These are phyloP conservation scores for Anneissia japonica DNA, from an alignment of 35 echinoderm and acorn worm species.

Conservation along the genomic window DNA sequence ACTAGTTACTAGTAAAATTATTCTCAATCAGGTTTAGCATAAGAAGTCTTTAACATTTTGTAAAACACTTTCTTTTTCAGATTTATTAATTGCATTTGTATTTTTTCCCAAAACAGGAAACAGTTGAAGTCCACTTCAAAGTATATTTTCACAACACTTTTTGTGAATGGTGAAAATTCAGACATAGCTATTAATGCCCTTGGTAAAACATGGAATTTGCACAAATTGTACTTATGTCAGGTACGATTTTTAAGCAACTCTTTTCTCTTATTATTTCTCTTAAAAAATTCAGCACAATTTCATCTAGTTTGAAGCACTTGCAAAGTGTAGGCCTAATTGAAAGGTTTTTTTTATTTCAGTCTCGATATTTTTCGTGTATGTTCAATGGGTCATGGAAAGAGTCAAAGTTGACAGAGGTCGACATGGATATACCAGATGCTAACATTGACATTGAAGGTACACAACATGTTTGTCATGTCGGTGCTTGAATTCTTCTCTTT, in stretches of 20 bases:
- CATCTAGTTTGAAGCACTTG: too few relatives aligned
- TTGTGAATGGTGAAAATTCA: slow-evolving; percentile 90
- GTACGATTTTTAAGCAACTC: slow-evolving; percentile 12
- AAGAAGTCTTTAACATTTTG: too few relatives aligned
- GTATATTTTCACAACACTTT: slow-evolving; percentile 89
- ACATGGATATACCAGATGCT: slow-evolving; percentile 66
- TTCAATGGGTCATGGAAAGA: slow-evolving; percentile 99
- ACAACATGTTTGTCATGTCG: too few relatives aligned
- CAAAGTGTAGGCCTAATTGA: too few relatives aligned
- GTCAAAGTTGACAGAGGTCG: slow-evolving; percentile 66
- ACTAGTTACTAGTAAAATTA: too few relatives aligned
- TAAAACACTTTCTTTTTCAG: neutral
- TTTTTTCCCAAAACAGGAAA: slow-evolving; percentile 44
- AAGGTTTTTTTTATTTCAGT: slow-evolving; percentile 46
- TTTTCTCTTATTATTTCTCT: slow-evolving; percentile 2
- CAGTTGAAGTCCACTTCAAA: slow-evolving; percentile 84
- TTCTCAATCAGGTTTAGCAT: too few relatives aligned
- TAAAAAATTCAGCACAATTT: neutral
- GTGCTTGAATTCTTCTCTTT: too few relatives aligned
- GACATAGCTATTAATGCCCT: slow-evolving; percentile 84
- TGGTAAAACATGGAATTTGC: slow-evolving; percentile 76
- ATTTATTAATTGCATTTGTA: neutral
- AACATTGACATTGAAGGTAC: slow-evolving; percentile 90
- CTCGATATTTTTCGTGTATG: slow-evolving; percentile 95
- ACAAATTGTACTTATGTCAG: slow-evolving; percentile 98